Conservation (phyloP, 2,113 vertebrate species). For the Emydocephalus ijimae region DNA sequence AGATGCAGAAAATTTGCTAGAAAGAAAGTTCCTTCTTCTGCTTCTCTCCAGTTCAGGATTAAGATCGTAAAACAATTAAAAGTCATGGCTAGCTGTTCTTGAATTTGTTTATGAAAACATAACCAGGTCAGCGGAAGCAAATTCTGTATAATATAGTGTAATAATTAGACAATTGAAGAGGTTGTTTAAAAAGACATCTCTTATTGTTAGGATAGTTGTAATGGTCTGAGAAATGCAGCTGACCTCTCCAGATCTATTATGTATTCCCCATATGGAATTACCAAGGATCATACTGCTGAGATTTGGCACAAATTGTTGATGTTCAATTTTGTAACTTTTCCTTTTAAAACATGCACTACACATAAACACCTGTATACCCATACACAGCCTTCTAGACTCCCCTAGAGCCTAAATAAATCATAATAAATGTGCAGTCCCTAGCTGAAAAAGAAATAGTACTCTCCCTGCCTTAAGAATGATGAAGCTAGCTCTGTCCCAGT, state of each 20-base stretch:
- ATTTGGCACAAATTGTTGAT: neutral
- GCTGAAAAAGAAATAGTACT: neutral
- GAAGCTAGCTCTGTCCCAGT: neutral
- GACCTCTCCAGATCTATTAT: neutral
- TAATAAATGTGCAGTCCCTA: neutral
- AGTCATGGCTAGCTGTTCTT: neutral
- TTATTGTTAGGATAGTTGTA: neutral
- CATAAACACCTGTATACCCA: neutral
- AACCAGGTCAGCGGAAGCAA: neutral
- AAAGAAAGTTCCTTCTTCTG: neutral
- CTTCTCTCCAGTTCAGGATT: neutral
- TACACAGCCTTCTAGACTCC: neutral
- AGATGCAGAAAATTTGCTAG: neutral
- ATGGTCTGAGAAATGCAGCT: neutral
- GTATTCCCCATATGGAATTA: neutral
- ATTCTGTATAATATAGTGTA: neutral
- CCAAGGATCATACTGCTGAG: neutral
- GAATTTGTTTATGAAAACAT: neutral
- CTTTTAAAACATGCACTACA: neutral
- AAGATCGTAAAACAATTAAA: neutral
- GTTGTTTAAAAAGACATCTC: neutral
- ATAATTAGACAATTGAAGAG: neutral
- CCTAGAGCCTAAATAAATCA: neutral
- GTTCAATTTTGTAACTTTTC: neutral
- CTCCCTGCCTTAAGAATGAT: neutral